Conservation (phyloP, 2,797 vertebrate genomes). For the Microchirus variegatus region DNA sequence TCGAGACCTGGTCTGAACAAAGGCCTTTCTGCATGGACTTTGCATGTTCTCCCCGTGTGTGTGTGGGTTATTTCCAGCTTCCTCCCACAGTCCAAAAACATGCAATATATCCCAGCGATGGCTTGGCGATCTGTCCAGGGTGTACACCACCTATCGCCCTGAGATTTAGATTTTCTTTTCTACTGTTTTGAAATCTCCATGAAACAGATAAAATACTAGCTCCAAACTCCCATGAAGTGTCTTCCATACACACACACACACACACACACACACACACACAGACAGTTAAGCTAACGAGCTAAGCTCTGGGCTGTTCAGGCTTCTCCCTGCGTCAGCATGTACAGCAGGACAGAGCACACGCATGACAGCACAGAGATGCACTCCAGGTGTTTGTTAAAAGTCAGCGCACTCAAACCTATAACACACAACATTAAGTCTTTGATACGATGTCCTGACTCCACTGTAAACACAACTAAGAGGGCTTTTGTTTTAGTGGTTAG, state of each 20-base stretch:
- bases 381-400: constrained; percentile 31
- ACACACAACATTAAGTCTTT: background rate
- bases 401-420: constrained; percentile 11
- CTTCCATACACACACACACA: constrained; percentile 3
- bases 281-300: constrained; percentile 49
- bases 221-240: constrained; percentile 25
- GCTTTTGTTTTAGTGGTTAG: no score
- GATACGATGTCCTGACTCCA: background rate
- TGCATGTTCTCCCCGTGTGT: no score
- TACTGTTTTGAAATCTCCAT: constrained; percentile 7
- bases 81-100: no score
- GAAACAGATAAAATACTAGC: background rate
- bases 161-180: no score
- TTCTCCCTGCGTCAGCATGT: constrained; percentile 45
- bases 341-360: constrained; percentile 17
- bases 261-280: constrained; percentile 1
- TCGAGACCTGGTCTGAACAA: no score
- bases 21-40: no score
- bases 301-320: constrained; percentile 54
- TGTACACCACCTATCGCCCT: no score
- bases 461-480: no score
- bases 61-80: no score
- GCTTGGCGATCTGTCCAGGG: no score
- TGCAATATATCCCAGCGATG: no score
- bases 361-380: constrained; percentile 34